Evolutionary conservation across 2,797 vertebrate species (phyloP).

Genomic region (Thaleichthys pacificus): DNA sequence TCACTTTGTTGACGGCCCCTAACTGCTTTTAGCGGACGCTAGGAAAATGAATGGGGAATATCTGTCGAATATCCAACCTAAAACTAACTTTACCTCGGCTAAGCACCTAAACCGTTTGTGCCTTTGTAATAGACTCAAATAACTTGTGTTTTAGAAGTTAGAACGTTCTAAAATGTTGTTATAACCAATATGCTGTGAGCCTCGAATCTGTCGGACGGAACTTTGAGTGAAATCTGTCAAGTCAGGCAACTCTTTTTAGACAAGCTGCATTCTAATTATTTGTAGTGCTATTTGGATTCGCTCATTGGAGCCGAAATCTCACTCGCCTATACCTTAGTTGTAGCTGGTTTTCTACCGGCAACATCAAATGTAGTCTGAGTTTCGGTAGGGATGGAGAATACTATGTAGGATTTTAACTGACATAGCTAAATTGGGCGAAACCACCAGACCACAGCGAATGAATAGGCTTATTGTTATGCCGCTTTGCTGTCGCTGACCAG

Average conservation of each 20-base stretch:
- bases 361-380: conserved; percentile 21
- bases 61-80: not conserved
- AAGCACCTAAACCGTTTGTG: too few relatives aligned
- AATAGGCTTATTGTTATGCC: conserved; percentile 63
- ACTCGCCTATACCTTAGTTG: not conserved
- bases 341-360: not conserved
- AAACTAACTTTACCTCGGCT: not conserved
- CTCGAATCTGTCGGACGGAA: too few relatives aligned
- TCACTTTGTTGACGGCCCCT: not conserved
- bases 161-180: too few relatives aligned
- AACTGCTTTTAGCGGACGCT: too few relatives aligned
- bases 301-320: not conserved
- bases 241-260: too few relatives aligned
- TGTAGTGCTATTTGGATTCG: not conserved
- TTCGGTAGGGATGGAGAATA: not conserved
- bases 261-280: not conserved
- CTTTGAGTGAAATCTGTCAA: too few relatives aligned
- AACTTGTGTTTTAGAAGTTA: too few relatives aligned
- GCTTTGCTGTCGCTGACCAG: not conserved
- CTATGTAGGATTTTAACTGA: conserved; percentile 60
- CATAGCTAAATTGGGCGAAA: conserved; percentile 63
- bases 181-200: too few relatives aligned
- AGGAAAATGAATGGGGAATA: too few relatives aligned
- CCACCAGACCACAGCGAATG: conserved; percentile 59
- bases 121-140: too few relatives aligned